Evolutionary conservation across 2,113 vertebrate species (phyloP), one percentile per base, ranked within the genome.

Genomic region (Amphilophus citrinellus): DNA sequence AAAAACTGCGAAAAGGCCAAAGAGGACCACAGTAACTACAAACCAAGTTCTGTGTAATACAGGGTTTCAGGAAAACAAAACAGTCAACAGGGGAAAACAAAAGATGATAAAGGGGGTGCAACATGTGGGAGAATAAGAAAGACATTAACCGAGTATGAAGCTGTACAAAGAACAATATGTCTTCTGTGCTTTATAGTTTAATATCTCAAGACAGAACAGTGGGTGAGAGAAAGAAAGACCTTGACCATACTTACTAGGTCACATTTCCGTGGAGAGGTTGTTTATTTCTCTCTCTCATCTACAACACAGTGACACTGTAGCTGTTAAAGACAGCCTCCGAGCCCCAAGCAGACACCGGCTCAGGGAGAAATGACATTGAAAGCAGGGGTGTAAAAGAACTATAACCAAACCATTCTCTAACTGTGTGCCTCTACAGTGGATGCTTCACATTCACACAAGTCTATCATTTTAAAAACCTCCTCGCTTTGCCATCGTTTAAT

Each of bases 301-400:
- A 97, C 96, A 97, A 97, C 97, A 98, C 97, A 98, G 97, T 97
- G 96, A 97, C 97, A 97, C 97, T 97, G 97, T 95, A 96, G 97
- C 96, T 97, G 96, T 96, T 96, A 97, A 97, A 97, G 95, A 96
- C 96, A 96, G 95, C 96, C 95, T 95, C 90, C 86, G 60, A 78
- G 80, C 79, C 80, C 84, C 89, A 71, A 80, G 88, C 84, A 91
- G 58, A 92, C 91, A 90, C 71, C 53, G 79, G 87, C 92, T 92
- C 93, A 89, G 82, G 85, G 84, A 93, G 79, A 94, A 91, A 94
- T 81, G 58, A 94, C 87, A 93, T 81, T 90, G 32, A 92, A 84
- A 91, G 87, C 90, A 94, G 88, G 24, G 47, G 86, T 57, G 88
- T 61, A 90, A 80, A 88, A 90, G 79, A 86, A 86, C 92, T 68